Conservation (phyloP, 2,113 vertebrate genomes). For the Pongo abelii region DNA sequence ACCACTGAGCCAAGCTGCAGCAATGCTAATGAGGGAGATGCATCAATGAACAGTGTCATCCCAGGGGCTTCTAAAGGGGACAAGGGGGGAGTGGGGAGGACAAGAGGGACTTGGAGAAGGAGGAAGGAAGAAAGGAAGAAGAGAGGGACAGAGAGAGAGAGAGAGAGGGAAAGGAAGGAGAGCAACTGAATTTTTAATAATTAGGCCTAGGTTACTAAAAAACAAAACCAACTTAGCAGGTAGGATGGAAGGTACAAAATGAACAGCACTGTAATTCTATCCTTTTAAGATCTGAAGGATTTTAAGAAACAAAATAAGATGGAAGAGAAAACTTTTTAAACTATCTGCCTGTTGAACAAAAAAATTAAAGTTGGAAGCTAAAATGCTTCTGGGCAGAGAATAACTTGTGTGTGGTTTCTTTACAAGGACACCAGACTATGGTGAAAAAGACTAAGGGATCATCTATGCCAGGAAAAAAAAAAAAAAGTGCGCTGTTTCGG, state of each 20-base stretch:
- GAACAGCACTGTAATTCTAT: not conserved
- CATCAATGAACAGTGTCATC: slow-evolving; percentile 94
- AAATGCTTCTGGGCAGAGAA: slow-evolving; percentile 31
- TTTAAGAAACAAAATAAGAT: slow-evolving; percentile 45
- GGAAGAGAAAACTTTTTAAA: not conserved
- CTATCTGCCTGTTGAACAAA: slow-evolving; percentile 2
- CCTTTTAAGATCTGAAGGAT: slow-evolving; percentile 27
- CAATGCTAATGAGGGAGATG: slow-evolving; percentile 94
- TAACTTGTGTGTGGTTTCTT: slow-evolving; percentile 59
- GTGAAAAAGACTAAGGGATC: not conserved
- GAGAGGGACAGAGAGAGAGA: not conserved
- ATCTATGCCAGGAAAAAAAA: not conserved
- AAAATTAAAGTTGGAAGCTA: slow-evolving; percentile 44
- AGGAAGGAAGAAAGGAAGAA: slow-evolving; percentile 63
- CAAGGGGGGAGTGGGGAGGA: slow-evolving; percentile 62
- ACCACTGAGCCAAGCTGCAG: slow-evolving; percentile 89
- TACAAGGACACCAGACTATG: slow-evolving; percentile 15
- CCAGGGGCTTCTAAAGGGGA: slow-evolving; percentile 85
- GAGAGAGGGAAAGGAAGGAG: not conserved
- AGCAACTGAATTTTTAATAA: slow-evolving; percentile 34
- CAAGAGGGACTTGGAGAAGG: slow-evolving; percentile 73
- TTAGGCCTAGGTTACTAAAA: slow-evolving; percentile 38
- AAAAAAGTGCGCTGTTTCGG: not conserved
- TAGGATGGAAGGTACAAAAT: slow-evolving; percentile 52
- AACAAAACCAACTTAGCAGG: slow-evolving; percentile 57